Evolutionary conservation across 1,140 invertebrate genomes (phyloP), one percentile per base, ranked within the genome.

Genomic region (Brachionus plicatilis): DNA sequence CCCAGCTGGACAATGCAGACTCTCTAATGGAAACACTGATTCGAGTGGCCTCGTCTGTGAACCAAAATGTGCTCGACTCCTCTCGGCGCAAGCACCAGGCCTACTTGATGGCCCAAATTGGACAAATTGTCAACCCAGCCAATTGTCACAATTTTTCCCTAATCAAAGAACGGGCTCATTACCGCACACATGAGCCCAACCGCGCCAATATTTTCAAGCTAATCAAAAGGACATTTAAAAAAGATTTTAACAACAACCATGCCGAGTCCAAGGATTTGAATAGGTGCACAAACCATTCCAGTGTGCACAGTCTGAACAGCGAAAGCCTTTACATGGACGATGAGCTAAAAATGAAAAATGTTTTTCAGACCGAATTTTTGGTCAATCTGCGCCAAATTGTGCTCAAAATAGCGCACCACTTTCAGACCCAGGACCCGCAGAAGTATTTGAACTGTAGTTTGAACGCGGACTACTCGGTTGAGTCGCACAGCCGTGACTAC

Each of bases 371-470:
- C 90, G 93, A 93, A 86, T 94, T 98, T 87, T 90, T 99, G 68
- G 96, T 99, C 0, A 96, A 99, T 91, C 91, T 99, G 12, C 92
- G 96, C 85, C 96, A 99, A 91, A 94, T 96, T n/a, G 96, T 99
- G 83, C 87, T 92, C 12, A 92, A 93, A 92, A 93, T 97, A 66
- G 94, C 94, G 53, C 90, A 94, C 65, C 95, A 98, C 90, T 97
- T 98, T 90, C 91, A 95, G 85, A 92, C 93, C 85, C 90, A 93
- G 27, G 94, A 95, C 90, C 93, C 93, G 75, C 94, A 94, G 88
- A 89, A 93, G 84, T 91, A 90, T 80, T 93, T 78, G 20, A 85
- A 83, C 43, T 85, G 90, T 89, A 88, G 87, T 76, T 91, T 97
- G 33, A 93, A 94, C 85, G 95, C 96, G 76, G 96, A 99, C 90